Evolutionary conservation across 2,888 invertebrate species (phyloP).

Genomic region (Drosophila prostipennis): DNA sequence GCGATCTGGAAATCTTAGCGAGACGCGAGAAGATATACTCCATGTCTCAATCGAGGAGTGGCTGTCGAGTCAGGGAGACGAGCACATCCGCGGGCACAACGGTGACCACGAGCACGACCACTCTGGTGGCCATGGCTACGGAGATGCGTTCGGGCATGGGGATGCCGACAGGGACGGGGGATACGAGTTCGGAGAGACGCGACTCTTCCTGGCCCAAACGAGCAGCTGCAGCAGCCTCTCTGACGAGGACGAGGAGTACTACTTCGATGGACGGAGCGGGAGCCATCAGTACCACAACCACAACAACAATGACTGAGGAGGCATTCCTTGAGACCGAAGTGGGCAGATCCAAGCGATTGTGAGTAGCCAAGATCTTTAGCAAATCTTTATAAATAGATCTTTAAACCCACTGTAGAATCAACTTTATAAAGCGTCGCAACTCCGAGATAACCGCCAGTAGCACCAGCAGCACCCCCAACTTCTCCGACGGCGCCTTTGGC

Average conservation of each 20-base stretch:
- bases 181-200: conserved; percentile 39
- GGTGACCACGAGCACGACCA: conserved; percentile 18
- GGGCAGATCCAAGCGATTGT: conserved; percentile 84
- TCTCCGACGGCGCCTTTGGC: conserved; percentile 83
- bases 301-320: conserved; percentile 65
- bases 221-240: conserved; percentile 72
- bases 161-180: not conserved
- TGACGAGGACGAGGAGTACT: conserved; percentile 84
- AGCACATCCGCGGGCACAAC: conserved; percentile 59
- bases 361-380: conserved; percentile 48
- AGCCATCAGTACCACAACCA: conserved; percentile 54
- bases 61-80: conserved; percentile 83
- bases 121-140: conserved; percentile 43
- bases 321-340: conserved; percentile 76
- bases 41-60: conserved; percentile 85
- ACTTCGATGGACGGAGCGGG: conserved; percentile 83
- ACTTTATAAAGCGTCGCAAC: conserved; percentile 83
- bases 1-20: conserved; percentile 89
- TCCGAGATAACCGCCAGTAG: conserved; percentile 81
- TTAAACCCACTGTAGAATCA: conserved; percentile 27
- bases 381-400: not conserved
- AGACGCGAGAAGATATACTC: conserved; percentile 85
- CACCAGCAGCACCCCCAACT: conserved; percentile 77
- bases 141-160: conserved; percentile 34
- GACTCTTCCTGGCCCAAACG: conserved; percentile 68